A percentile compares a stretch with the other conserved stretches of the same genome.
phyloP scores from a whole-genome alignment of 2,113 vertebrate genomes.

The Ammodramus savannarum region DNA sequence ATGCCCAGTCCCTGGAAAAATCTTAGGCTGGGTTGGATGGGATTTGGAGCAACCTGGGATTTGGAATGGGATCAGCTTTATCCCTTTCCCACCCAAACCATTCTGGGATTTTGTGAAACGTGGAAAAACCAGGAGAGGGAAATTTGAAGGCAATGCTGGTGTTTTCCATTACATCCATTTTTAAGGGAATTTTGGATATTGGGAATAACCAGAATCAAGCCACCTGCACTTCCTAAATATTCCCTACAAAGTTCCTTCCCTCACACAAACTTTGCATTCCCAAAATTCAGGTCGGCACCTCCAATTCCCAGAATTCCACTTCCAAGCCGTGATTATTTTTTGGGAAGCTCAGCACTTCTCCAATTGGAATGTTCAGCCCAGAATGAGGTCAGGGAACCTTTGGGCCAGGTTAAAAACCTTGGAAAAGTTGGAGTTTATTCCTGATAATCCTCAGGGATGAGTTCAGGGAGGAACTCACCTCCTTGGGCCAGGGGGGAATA shows the following conservation, averaged over 20 bases:
- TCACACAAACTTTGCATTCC: not conserved
- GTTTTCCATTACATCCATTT: not conserved
- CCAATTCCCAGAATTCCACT: not conserved
- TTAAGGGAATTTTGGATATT: not conserved
- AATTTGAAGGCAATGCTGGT: fast-evolving
- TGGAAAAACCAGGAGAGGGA: not conserved
- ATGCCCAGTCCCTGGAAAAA: not conserved
- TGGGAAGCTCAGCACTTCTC: slow-evolving; percentile 18
- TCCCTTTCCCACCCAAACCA: not conserved
- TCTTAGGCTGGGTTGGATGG: fast-evolving
- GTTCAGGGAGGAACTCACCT: not conserved
- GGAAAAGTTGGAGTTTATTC: not conserved
- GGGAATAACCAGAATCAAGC: fast-evolving
- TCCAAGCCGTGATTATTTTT: not conserved
- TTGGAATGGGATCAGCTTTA: not conserved
- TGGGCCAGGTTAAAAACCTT: not conserved
- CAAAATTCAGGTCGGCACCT: not conserved
- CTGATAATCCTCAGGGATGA: not conserved
- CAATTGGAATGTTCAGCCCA: fast-evolving
- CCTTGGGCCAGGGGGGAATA: not conserved
- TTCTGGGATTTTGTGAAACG: fast-evolving
- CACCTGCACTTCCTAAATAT: not conserved
- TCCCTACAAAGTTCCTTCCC: not conserved
- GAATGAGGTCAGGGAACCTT: slow-evolving; percentile 23
- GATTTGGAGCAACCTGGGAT: not conserved